These are phyloP conservation scores for Myopa tessellatipennis DNA, from an alignment of 2,888 invertebrate genomes.

Conservation along the genomic window DNA sequence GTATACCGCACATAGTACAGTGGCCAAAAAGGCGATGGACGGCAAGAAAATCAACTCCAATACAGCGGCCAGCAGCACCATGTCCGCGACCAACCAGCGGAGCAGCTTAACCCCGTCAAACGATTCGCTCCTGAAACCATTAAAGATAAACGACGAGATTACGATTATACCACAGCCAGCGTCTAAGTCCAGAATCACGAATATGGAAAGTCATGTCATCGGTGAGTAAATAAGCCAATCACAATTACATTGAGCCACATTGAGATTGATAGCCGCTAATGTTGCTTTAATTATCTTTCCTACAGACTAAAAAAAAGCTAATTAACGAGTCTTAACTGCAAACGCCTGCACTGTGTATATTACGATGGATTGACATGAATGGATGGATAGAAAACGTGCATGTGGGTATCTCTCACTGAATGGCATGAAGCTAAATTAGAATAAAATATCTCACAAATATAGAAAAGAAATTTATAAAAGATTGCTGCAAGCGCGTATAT, in stretches of 20 bases:
- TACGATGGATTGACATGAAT: constrained; percentile 1
- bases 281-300: neutral
- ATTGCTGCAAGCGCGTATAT: constrained; percentile 10
- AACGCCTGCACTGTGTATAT: constrained; percentile 34
- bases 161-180: constrained; percentile 89
- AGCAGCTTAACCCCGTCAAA: constrained; percentile 63
- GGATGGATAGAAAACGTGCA: constrained; percentile 8
- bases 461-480: constrained; percentile 24
- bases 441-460: constrained; percentile 31
- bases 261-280: no score
- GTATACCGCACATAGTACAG: constrained; percentile 91
- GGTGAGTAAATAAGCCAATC: constrained; percentile 54
- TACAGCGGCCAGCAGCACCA: constrained; percentile 44
- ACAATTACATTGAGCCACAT: no score
- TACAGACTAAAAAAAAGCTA: no score
- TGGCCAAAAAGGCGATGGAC: constrained; percentile 85
- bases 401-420: neutral
- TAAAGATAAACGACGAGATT: constrained; percentile 90
- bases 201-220: constrained; percentile 68
- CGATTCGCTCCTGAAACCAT: constrained; percentile 80
- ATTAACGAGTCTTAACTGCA: constrained; percentile 15
- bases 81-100: constrained; percentile 52
- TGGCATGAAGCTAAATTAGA: constrained; percentile 26
- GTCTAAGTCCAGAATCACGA: constrained; percentile 67
- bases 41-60: constrained; percentile 68